Evolutionary conservation across 2,888 invertebrate species (phyloP).

Genomic region (Nephrocerus scutellatus): DNA sequence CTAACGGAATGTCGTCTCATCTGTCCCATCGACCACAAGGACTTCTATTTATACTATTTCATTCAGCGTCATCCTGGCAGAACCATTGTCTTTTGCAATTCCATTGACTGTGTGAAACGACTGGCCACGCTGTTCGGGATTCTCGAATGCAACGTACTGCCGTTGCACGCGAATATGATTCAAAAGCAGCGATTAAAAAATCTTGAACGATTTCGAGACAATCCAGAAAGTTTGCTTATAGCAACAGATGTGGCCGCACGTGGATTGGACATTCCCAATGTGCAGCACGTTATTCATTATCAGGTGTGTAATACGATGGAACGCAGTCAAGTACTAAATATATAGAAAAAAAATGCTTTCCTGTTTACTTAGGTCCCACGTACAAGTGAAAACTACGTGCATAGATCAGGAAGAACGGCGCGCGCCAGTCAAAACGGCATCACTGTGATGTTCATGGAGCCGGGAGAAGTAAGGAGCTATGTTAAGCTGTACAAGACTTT

Average conservation of each 20-base stretch:
- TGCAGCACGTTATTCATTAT: slow-evolving; percentile 95
- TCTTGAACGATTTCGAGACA: slow-evolving; percentile 76
- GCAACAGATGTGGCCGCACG: slow-evolving; percentile 97
- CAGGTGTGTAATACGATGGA: too few species aligned
- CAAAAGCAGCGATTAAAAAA: slow-evolving; percentile 91
- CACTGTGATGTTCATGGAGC: slow-evolving; percentile 86
- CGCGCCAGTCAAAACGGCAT: slow-evolving; percentile 82
- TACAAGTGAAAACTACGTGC: slow-evolving; percentile 94
- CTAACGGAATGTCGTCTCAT: slow-evolving; percentile 79
- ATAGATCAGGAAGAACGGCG: slow-evolving; percentile 94
- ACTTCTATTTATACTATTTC: slow-evolving; percentile 88
- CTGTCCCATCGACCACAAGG: slow-evolving; percentile 75
- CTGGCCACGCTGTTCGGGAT: slow-evolving; percentile 61
- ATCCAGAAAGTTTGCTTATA: slow-evolving; percentile 67
- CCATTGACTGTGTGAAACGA: slow-evolving; percentile 86
- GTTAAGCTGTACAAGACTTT: slow-evolving; percentile 75
- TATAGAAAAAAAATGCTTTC: not conserved
- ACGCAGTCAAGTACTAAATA: too few species aligned
- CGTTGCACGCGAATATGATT: slow-evolving; percentile 84
- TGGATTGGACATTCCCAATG: slow-evolving; percentile 88
- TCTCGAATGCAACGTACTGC: slow-evolving; percentile 65
- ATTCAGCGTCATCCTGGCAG: slow-evolving; percentile 76
- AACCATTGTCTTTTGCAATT: slow-evolving; percentile 90
- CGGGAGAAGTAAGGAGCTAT: slow-evolving; percentile 73
- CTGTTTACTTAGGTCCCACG: slow-evolving; percentile 75